Base-by-base conservation (phyloP, 2,888 invertebrate species). In the Boloria euphrosyne region DNA sequence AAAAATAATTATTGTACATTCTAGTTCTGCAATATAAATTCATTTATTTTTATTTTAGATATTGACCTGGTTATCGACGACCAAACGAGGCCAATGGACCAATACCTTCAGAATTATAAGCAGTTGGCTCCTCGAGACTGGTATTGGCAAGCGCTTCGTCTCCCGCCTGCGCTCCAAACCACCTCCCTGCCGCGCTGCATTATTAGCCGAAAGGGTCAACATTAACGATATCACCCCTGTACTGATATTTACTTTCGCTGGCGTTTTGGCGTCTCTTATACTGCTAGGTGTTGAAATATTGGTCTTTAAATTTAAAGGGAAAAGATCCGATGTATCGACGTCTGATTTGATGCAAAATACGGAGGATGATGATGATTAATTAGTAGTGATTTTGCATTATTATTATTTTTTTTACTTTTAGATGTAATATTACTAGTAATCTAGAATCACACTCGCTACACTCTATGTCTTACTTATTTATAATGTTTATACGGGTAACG, bases 141-240 rank as follows among this genome's bases (percentile, higher is more conserved):
- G 90, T 0, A 68, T 87, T 6, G 78, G 78, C 0, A 80, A 80
- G 22, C 81, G 86, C 0, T 68, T 85, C 4, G 75, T 84, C 0
- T 71, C 77, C 1, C 78, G 76, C 0, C 70, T 87, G 3, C 76
- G 74, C 7, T 73, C 81, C 0, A 74, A 71, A 0, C 81, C 82
- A 10, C 89, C 90, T 1, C 80, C 82, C 0, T 90, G 90, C 74
- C 77, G 87, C 57, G 79, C 85, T 0, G 76, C 89, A 0, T 67
- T 90, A 3, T 79, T 90, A 0, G 90, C 90, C 43, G 90, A 89
- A 67, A 77, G 84, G 55, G 89, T 90, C 7, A 87, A 83, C 13
- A 74, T 89, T 14, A 81, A 80, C 46, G 90, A 90, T 54, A 77
- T 90, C 0, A 76, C 80, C 0, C 82, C 88, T 0, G 69, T 86